Evolutionary conservation across 2,797 vertebrate species (phyloP).

Genomic region (Pantherophis vulpinus): DNA sequence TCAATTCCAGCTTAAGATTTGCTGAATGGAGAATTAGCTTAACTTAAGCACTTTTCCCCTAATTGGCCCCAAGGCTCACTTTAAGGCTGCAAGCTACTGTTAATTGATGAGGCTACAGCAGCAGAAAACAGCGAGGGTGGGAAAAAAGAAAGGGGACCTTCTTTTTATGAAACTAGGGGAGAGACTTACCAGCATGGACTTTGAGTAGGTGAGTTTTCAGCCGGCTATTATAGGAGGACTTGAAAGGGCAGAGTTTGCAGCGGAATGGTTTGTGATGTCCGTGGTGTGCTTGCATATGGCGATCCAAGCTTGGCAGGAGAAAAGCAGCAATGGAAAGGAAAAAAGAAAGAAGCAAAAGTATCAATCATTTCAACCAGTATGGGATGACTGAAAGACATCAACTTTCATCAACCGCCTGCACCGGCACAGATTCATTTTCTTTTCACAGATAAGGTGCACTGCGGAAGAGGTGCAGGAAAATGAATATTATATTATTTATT

Average conservation of each 20-base stretch:
- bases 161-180: conserved; percentile 24
- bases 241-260: conserved; percentile 98
- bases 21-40: background rate
- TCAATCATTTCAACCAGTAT: conserved; percentile 18
- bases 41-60: background rate
- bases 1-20: background rate
- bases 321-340: conserved; percentile 28
- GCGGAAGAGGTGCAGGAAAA: conserved; percentile 6
- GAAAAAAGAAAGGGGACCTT: background rate
- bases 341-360: conserved; percentile 2
- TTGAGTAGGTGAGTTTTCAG: conserved; percentile 97
- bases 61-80: background rate
- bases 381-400: background rate
- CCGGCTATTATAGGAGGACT: conserved; percentile 94
- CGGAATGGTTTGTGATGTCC: conserved; percentile 98
- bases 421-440: background rate
- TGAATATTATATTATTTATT: background rate
- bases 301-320: conserved; percentile 83
- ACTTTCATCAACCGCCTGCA: background rate
- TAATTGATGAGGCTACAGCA: conserved; percentile 21
- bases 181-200: conserved; percentile 88
- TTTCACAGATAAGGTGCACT: background rate
- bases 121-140: conserved; percentile 35
- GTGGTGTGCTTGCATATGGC: conserved; percentile 97
- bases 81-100: background rate